phyloP scores from a whole-genome alignment of 2,113 vertebrate species.

The Laterallus jamaicensis region DNA sequence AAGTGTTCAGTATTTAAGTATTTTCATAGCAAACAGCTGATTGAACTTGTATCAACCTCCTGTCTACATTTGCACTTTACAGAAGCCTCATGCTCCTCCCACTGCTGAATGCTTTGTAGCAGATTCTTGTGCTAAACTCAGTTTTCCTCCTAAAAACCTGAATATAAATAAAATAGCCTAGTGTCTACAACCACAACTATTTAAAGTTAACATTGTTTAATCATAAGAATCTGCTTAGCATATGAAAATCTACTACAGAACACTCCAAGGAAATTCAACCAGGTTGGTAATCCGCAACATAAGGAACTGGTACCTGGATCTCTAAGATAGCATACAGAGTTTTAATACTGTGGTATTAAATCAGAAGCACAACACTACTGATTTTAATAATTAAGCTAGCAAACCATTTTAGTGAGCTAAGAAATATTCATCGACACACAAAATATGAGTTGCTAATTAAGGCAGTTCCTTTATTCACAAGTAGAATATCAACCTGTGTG shows the following conservation, averaged over 20 bases:
- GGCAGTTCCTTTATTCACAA: background rate
- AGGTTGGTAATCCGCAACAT: background rate
- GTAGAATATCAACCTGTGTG: background rate
- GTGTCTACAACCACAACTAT: background rate
- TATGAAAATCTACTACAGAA: background rate
- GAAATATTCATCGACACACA: background rate
- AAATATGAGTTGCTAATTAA: background rate
- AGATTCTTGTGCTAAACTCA: background rate
- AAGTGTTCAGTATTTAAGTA: background rate
- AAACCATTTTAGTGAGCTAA: background rate
- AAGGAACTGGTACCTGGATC: background rate
- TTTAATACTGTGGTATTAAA: background rate
- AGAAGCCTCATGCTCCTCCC: background rate
- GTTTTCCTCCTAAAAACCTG: background rate
- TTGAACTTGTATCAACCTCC: background rate
- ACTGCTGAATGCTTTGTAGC: background rate
- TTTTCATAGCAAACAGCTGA: background rate
- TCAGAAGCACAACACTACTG: background rate
- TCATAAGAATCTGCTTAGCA: background rate
- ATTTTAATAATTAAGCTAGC: background rate
- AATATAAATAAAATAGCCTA: background rate
- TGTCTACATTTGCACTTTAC: background rate
- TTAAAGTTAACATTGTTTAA: background rate
- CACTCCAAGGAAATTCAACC: background rate
- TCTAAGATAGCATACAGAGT: background rate